Base-by-base conservation (phyloP, 2,797 vertebrate genomes). In the Malurus splendens region DNA sequence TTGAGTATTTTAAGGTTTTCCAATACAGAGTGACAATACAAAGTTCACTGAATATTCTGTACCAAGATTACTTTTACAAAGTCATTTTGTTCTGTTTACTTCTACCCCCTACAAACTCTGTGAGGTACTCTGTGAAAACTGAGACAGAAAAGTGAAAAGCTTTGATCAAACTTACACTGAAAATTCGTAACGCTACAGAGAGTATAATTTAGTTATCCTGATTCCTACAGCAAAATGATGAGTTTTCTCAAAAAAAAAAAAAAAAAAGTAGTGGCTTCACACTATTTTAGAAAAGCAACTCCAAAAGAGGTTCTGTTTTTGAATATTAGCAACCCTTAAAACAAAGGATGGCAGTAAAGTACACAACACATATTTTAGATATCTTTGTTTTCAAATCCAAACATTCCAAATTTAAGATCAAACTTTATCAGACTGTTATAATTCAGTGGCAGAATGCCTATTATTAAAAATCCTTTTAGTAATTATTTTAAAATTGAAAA, bases 391-490 rank as follows among this genome's bases (percentile, higher is more conserved):
- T 56, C 70, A 93, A 90, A 92, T 24, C 20, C 55, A 91, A 92
- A 89, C 36, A 90, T 86, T 93, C 18, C 52, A 87, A 71, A 95
- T 73, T 52, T 44, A 91, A 90, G 39, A 92, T 64, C 78, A 93
- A 90, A 81, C 68, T 65, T 74, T 47, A 83, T 20, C 33, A 65
- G 78, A 18, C 60, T 94, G 57, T 80, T 82, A 74, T 68, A 32
- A 82, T 44, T 85, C 78, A 76, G 47, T 39, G 41, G 28, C 84
- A 94, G 95, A 95, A 87, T 71, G 93, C 13, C 51, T 87, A 74
- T 4, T 86, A 95, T 94, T 71, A 45, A 74, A 95, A 85, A 66
- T 55, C 6, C 9, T 91, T 94, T 90, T 65, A 6, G 19, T n/a
- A 78, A 56, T 42, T 84, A 74, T 85, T 90, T 91, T 76, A 80